Base-by-base conservation (phyloP, 2,888 invertebrate species). In the Lasius platythorax region DNA sequence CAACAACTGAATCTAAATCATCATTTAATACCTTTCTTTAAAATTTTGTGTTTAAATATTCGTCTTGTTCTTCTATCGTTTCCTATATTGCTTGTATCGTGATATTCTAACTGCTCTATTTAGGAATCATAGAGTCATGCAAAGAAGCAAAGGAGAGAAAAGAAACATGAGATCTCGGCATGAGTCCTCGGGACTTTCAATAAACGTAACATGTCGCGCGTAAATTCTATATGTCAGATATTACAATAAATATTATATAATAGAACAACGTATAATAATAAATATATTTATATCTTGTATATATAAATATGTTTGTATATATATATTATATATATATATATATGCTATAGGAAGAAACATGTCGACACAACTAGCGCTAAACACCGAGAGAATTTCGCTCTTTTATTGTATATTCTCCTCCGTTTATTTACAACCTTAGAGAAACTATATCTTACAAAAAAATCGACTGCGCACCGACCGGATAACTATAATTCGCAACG, bases 211-310 rank as follows among this genome's bases (percentile, higher is more conserved):
- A 90, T 91, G 81, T 90, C 88, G 90, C 91, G 91, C 91, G 91
- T 92, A 81, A 93, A 93, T 92, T 91, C 89, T 92, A 91, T 50
- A 50, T 89, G 87, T 92, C 90, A 91, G 90, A 92, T 90, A 91
- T 94, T 93, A 93, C 92, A 94, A 94, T 94, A 95, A 95, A 94
- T 95, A 94, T 94, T 94, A 94, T 92, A 95, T 92, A 95, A 95
- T 94, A 93, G 94, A 94, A 94, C 92, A 95, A 95, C 94, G 94
- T 93, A 37, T 37, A 94, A 95, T 95, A 94, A 95, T 95, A 94
- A 94, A 94, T 94, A 93, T 93, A 92, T 94, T 92, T 92, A 90
- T 92, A 91, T 90, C 89, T 92, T 73, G 90, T 91, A 87, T 91
- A 89, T 91, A 87, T 92, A 89, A 89, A 86, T 88, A 78, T 89